Percentiles rank a stretch among this genome's conserved stretches.
phyloP scores from a whole-genome alignment of 2,888 invertebrate species.

The Cheilosia vulpina region DNA sequence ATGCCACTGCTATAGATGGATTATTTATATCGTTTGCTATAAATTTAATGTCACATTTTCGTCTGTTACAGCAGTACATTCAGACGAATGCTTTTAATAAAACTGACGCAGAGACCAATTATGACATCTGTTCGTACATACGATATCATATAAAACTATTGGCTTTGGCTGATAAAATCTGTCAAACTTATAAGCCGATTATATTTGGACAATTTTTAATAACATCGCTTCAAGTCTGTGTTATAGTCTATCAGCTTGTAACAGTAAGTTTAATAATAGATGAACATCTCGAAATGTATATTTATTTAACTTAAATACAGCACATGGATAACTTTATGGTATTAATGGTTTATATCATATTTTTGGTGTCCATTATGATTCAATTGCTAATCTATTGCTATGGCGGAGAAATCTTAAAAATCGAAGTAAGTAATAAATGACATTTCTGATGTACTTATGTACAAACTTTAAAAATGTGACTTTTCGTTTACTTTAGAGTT shows the following conservation, averaged over 20 bases:
- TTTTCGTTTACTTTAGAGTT: constrained; percentile 77
- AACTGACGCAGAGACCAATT: constrained; percentile 56
- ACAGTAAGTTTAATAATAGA: constrained; percentile 76
- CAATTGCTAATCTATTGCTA: constrained; percentile 82
- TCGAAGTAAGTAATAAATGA: constrained; percentile 77
- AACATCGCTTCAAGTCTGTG: constrained; percentile 81
- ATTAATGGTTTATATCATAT: constrained; percentile 78
- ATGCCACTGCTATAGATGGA: constrained; percentile 80
- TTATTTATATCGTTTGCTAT: constrained; percentile 80
- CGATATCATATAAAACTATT: constrained; percentile 79
- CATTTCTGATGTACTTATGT: no score
- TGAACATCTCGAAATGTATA: background rate
- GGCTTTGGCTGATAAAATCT: constrained; percentile 77
- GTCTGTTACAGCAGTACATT: constrained; percentile 78
- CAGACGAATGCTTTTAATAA: constrained; percentile 65
- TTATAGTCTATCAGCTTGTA: constrained; percentile 81
- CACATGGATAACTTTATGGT: constrained; percentile 78
- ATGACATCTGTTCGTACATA: constrained; percentile 76
- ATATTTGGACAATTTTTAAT: constrained; percentile 81
- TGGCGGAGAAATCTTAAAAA: constrained; percentile 81
- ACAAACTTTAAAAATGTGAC: background rate
- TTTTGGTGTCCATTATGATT: constrained; percentile 80
- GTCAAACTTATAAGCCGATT: constrained; percentile 79
- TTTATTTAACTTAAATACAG: constrained; percentile 65
- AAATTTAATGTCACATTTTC: constrained; percentile 80